Evolutionary conservation across 2,113 vertebrate genomes (phyloP).

Genomic region (Platysteira castanea): DNA sequence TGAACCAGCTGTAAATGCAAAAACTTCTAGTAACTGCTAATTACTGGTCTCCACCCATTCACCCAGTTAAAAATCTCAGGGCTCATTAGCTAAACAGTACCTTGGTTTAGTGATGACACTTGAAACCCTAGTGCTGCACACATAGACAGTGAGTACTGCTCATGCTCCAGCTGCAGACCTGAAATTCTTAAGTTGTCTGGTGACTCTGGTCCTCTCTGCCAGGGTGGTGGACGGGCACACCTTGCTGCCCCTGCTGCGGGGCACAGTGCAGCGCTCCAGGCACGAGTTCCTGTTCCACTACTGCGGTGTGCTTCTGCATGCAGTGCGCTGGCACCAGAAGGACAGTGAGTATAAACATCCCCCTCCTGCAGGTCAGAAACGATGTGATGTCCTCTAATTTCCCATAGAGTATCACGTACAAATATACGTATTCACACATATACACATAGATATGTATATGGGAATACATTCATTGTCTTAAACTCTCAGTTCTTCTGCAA

Average conservation of each 20-base stretch:
- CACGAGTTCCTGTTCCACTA: constrained; percentile 91
- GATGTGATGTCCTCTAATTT: neutral
- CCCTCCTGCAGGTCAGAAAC: neutral
- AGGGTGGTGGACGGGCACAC: constrained; percentile 77
- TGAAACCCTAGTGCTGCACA: neutral
- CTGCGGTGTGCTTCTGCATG: constrained; percentile 77
- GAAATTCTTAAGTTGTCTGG: neutral
- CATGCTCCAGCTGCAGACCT: neutral
- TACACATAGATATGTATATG: rapidly evolving
- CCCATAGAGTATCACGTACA: neutral
- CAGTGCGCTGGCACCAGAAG: constrained; percentile 81
- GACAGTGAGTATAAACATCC: constrained; percentile 72
- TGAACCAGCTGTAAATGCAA: neutral
- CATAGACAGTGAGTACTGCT: neutral
- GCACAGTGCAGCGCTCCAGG: constrained; percentile 55
- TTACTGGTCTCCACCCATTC: neutral
- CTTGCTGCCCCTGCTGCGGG: constrained; percentile 79
- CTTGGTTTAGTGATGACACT: neutral
- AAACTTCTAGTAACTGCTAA: neutral
- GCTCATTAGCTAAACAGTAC: neutral
- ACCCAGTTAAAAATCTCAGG: neutral
- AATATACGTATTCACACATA: rapidly evolving
- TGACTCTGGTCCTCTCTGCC: neutral
- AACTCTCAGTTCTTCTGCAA: neutral
- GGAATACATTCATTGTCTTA: neutral